A percentile compares a stretch with the other conserved stretches of the same genome.
phyloP scores from a whole-genome alignment of 1,140 invertebrate genomes.

The Nylanderia fulva region DNA sequence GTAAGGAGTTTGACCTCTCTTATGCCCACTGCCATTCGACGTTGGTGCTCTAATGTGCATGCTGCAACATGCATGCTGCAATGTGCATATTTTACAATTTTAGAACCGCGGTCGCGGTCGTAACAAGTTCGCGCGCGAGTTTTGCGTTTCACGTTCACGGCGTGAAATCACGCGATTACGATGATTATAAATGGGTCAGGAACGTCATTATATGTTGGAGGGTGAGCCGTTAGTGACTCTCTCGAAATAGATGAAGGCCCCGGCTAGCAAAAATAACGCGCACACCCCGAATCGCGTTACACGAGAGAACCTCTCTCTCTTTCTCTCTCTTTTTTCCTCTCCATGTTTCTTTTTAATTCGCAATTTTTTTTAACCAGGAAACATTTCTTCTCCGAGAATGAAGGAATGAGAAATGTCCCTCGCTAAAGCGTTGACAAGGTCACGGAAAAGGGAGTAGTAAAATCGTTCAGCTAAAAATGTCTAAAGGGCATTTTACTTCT shows the following conservation, averaged over 20 bases:
- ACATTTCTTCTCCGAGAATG: not conserved
- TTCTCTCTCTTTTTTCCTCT: not conserved
- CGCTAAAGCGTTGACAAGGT: slow-evolving; percentile 31
- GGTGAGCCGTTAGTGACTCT: slow-evolving; percentile 74
- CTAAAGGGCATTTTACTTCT: not conserved
- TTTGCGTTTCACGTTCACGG: not conserved
- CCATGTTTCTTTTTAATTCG: not conserved
- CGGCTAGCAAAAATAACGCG: slow-evolving; percentile 83
- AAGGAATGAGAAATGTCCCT: not conserved
- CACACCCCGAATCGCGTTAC: slow-evolving; percentile 32
- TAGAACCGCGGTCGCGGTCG: slow-evolving; percentile 20
- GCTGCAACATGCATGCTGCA: not conserved
- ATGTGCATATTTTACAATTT: not conserved
- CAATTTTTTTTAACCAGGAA: slow-evolving; percentile 54
- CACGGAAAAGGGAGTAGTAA: slow-evolving; percentile 7
- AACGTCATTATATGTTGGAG: slow-evolving; percentile 79
- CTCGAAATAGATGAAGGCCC: slow-evolving; percentile 85
- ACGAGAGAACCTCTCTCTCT: not conserved
- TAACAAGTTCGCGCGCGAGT: slow-evolving; percentile 8
- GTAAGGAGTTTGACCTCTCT: not conserved
- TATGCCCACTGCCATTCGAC: not conserved
- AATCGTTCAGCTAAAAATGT: not conserved
- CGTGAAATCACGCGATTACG: slow-evolving; percentile 59
- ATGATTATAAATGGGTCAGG: slow-evolving; percentile 83
- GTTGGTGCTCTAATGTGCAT: not conserved